A percentile compares a stretch with the other conserved stretches of the same genome.
phyloP scores from a whole-genome alignment of 2,888 invertebrate species.

The Polietes domitor region DNA sequence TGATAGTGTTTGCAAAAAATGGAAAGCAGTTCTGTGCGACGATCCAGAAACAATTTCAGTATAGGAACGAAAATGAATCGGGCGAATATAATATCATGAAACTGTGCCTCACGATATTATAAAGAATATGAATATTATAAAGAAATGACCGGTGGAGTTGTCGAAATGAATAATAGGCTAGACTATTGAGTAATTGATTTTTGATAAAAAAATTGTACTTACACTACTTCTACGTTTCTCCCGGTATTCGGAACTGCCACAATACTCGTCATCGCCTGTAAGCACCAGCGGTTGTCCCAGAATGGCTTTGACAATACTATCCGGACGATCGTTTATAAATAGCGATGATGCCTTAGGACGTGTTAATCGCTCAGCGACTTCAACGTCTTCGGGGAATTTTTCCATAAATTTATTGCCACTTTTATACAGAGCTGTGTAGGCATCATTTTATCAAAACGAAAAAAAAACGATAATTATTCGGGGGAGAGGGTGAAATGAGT shows the following conservation, averaged over 20 bases:
- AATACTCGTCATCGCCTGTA: constrained; percentile 64
- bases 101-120: no score
- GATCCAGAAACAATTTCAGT: no score
- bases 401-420: constrained; percentile 87
- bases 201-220: no score
- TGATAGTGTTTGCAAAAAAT: no score
- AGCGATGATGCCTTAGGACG: constrained; percentile 79
- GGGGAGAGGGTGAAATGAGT: neutral
- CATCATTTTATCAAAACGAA: no score
- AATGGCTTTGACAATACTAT: constrained; percentile 73
- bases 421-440: constrained; percentile 66
- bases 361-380: constrained; percentile 87
- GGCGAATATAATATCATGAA: no score
- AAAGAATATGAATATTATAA: no score
- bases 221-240: constrained; percentile 69
- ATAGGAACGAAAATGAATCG: no score
- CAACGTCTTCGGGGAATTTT: constrained; percentile 90
- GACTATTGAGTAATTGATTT: no score
- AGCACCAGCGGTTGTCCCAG: constrained; percentile 70
- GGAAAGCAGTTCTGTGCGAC: no score
- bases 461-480: neutral
- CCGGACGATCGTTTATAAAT: constrained; percentile 71
- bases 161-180: no score
- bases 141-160: no score
- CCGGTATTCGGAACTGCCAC: constrained; percentile 53